Percentiles rank a stretch among this genome's conserved stretches.
Evolutionary conservation across 1,140 invertebrate genomes (phyloP).

Genomic region (Antheraea pernyi): DNA sequence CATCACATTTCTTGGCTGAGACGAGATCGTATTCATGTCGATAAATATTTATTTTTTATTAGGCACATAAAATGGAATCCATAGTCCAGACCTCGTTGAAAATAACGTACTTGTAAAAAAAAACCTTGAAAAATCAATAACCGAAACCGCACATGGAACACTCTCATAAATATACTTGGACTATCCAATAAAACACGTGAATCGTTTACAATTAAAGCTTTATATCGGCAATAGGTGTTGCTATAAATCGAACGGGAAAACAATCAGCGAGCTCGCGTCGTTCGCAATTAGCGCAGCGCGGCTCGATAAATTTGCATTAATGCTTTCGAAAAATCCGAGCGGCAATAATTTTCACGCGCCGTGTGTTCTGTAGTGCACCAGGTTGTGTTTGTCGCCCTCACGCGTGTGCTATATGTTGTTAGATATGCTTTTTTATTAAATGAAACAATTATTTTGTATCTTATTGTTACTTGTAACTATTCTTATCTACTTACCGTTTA

Average conservation of each 20-base stretch:
- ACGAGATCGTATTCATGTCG: no score
- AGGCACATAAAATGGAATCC: no score
- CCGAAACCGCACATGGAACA: conserved; percentile 62
- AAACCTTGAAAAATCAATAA: conserved; percentile 70
- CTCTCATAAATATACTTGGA: conserved; percentile 72
- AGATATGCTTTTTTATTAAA: neutral
- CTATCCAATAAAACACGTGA: conserved; percentile 78
- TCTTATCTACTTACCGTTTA: neutral
- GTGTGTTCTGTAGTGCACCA: conserved; percentile 43
- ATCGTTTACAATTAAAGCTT: conserved; percentile 79
- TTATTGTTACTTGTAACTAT: neutral
- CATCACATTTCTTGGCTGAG: no score
- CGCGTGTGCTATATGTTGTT: neutral
- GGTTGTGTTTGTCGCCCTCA: neutral
- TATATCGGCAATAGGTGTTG: conserved; percentile 79
- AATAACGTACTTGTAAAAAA: neutral
- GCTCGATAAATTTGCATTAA: conserved; percentile 79
- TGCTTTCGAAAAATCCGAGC: conserved; percentile 75
- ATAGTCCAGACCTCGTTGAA: neutral
- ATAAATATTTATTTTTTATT: no score
- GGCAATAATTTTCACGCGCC: conserved; percentile 73
- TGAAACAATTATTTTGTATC: neutral
- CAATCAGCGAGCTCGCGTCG: conserved; percentile 75
- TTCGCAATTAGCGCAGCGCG: conserved; percentile 74
- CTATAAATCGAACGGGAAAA: conserved; percentile 76